These are phyloP conservation scores for Mellivora capensis DNA, from an alignment of 2,113 vertebrate genomes.

Conservation along the genomic window DNA sequence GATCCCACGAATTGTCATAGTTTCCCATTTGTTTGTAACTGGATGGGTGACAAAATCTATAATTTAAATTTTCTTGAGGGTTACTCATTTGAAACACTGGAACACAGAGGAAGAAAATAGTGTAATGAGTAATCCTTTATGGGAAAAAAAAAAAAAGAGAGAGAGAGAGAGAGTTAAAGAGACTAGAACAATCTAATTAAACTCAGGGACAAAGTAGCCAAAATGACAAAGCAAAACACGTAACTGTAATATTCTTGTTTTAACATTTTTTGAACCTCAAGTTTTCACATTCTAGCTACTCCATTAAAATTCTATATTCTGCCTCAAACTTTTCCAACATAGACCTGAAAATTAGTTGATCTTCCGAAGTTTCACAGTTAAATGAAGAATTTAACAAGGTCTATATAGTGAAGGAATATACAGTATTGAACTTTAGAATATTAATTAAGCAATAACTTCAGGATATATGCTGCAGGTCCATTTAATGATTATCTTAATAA, in stretches of 20 bases:
- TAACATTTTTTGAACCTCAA: slow-evolving; percentile 21
- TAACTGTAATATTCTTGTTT: slow-evolving; percentile 59
- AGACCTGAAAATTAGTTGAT: slow-evolving; percentile 63
- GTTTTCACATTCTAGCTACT: slow-evolving; percentile 24
- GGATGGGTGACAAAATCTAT: slow-evolving; percentile 61
- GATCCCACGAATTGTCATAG: not conserved
- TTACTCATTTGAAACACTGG: slow-evolving; percentile 69
- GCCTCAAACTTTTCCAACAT: slow-evolving; percentile 58
- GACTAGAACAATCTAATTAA: slow-evolving; percentile 72
- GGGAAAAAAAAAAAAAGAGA: not conserved
- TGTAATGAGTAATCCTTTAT: slow-evolving; percentile 71
- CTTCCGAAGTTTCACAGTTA: not conserved
- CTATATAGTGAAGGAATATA: slow-evolving; percentile 49
- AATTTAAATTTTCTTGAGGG: slow-evolving; percentile 73
- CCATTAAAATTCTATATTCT: slow-evolving; percentile 46
- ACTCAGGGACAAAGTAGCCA: slow-evolving; percentile 61
- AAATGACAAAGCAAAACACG: slow-evolving; percentile 68
- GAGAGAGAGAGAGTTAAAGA: not conserved
- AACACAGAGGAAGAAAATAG: slow-evolving; percentile 62
- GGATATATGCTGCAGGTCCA: slow-evolving; percentile 22
- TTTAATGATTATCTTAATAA: slow-evolving; percentile 69
- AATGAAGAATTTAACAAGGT: slow-evolving; percentile 19
- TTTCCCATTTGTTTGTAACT: slow-evolving; percentile 44
- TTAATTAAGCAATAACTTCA: slow-evolving; percentile 66
- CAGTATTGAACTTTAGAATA: slow-evolving; percentile 54